Percentiles rank a stretch among this genome's conserved stretches.
phyloP scores from a whole-genome alignment of 2,113 vertebrate genomes.

The Austrofundulus limnaeus region DNA sequence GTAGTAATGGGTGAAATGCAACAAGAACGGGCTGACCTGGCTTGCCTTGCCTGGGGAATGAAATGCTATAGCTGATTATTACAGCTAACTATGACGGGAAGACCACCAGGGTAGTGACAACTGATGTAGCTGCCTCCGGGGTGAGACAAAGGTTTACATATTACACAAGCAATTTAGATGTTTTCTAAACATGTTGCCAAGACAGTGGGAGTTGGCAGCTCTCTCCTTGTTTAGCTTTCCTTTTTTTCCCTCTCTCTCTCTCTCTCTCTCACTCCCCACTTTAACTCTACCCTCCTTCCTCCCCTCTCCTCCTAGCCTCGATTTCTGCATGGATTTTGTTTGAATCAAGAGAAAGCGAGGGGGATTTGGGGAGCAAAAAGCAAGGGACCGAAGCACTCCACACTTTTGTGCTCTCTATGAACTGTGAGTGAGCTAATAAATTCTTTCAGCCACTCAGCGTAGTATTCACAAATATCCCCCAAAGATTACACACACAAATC shows the following conservation, averaged over 20 bases:
- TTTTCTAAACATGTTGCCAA: slow-evolving; percentile 99
- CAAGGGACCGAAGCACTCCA: slow-evolving; percentile 87
- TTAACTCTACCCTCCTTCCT: slow-evolving; percentile 65
- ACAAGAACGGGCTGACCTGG: slow-evolving; percentile 66
- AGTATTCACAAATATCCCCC: slow-evolving; percentile 88
- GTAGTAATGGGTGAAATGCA: slow-evolving; percentile 45
- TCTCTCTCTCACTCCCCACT: slow-evolving; percentile 46
- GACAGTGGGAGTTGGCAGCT: slow-evolving; percentile 95
- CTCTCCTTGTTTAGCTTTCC: slow-evolving; percentile 83
- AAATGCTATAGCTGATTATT: slow-evolving; percentile 87
- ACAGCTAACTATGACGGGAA: slow-evolving; percentile 85
- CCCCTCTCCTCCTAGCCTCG: slow-evolving; percentile 36
- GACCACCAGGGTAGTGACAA: slow-evolving; percentile 98
- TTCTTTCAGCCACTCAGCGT: slow-evolving; percentile 88
- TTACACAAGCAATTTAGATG: slow-evolving; percentile 98
- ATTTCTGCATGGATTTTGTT: slow-evolving; percentile 84
- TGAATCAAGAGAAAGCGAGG: slow-evolving; percentile 57
- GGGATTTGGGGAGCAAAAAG: slow-evolving; percentile 63
- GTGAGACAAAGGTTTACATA: slow-evolving; percentile 98
- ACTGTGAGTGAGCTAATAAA: slow-evolving; percentile 96
- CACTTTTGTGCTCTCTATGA: slow-evolving; percentile 91
- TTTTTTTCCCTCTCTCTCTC: slow-evolving; percentile 77
- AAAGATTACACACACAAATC: slow-evolving; percentile 96
- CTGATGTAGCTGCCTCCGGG: slow-evolving; percentile 88
- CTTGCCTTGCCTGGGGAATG: slow-evolving; percentile 78